phyloP scores from a whole-genome alignment of 2,113 vertebrate genomes.

The Ivindomyrus marchei region DNA sequence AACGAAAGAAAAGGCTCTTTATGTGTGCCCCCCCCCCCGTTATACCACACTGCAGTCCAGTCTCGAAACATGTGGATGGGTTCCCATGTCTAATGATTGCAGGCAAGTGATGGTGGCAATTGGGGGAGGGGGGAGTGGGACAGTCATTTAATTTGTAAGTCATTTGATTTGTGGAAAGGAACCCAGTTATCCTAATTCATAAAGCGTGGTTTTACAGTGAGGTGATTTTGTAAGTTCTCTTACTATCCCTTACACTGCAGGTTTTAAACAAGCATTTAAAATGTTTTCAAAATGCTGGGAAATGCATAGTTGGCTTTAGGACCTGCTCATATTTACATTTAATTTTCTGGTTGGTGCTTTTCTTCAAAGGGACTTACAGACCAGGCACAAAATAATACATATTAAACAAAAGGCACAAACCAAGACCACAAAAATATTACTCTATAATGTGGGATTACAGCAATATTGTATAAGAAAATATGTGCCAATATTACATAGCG shows the following conservation, averaged over 20 bases:
- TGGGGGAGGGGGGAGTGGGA: constrained; percentile 17
- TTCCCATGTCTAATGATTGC: constrained; percentile 50
- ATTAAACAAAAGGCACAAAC: background rate
- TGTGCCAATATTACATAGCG: background rate
- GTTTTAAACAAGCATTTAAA: background rate
- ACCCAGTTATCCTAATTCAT: background rate
- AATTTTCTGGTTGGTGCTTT: background rate
- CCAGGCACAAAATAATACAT: background rate
- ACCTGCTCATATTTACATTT: background rate
- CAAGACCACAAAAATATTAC: background rate
- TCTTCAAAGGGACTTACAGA: background rate
- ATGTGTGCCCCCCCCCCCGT: constrained; percentile 48
- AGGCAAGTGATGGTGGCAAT: constrained; percentile 14
- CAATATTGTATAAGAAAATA: background rate
- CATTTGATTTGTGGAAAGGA: background rate
- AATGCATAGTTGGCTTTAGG: background rate
- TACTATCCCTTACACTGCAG: background rate
- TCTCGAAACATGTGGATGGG: constrained; percentile 57
- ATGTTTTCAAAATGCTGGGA: background rate
- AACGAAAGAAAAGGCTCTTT: constrained; percentile 66
- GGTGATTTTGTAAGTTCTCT: background rate
- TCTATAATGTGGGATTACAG: constrained; percentile 1
- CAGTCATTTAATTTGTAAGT: background rate
- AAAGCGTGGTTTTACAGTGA: background rate
- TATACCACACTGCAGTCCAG: constrained; percentile 49